phyloP scores from a whole-genome alignment of 2,888 invertebrate species.

The Drosophila quinaria region DNA sequence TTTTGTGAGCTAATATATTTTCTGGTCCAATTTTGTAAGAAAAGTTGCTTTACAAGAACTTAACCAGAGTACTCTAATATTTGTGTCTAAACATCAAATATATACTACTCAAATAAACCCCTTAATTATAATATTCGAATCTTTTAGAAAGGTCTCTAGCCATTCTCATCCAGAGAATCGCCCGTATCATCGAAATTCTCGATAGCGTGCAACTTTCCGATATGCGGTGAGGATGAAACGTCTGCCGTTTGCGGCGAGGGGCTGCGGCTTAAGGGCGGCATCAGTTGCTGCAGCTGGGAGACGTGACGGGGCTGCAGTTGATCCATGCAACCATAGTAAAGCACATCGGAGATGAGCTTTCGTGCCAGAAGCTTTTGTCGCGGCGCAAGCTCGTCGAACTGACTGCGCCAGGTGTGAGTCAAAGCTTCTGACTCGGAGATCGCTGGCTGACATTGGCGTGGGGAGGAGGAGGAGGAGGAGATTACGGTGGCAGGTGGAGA shows the following conservation, averaged over 20 bases:
- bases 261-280: constrained; percentile 8
- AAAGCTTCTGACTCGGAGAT: constrained; percentile 38
- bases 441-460: neutral
- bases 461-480: neutral
- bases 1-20: neutral
- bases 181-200: constrained; percentile 1
- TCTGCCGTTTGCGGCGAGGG: constrained; percentile 3
- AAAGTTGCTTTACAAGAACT: neutral
- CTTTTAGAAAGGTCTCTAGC: neutral
- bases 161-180: constrained; percentile 13
- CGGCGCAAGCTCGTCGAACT: constrained; percentile 37
- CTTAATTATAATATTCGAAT: neutral
- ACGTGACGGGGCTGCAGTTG: constrained; percentile 50
- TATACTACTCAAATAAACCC: too few species aligned
- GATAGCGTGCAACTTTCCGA: neutral
- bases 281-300: constrained; percentile 41
- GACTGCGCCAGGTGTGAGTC: constrained; percentile 45
- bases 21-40: too few species aligned
- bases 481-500: neutral
- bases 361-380: constrained; percentile 41
- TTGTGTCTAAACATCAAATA: neutral
- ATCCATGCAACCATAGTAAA: constrained; percentile 55
- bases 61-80: neutral
- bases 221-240: constrained; percentile 7
- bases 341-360: constrained; percentile 51